A percentile compares a stretch with the other conserved stretches of the same genome.
phyloP scores from a whole-genome alignment of 1,140 invertebrate species.

The Halesus radiatus region DNA sequence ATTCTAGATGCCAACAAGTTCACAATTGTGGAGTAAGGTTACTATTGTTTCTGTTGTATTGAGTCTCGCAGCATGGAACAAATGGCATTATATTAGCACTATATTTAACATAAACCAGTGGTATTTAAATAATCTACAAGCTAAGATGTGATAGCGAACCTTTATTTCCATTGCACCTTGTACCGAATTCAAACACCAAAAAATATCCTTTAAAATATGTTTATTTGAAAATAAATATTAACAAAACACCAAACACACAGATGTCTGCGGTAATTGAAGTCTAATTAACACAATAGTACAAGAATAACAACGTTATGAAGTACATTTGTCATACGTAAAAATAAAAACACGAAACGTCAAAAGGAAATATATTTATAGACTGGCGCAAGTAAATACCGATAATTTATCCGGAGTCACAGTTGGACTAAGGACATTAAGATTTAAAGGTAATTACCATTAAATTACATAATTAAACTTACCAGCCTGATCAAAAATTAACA shows the following conservation, averaged over 20 bases:
- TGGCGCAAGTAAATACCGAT: background rate
- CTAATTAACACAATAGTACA: background rate
- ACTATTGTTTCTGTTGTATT: too few relatives aligned
- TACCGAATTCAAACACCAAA: background rate
- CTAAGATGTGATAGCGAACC: too few relatives aligned
- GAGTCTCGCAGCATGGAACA: too few relatives aligned
- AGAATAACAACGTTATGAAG: background rate
- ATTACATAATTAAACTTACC: conserved; percentile 44
- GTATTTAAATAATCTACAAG: too few relatives aligned
- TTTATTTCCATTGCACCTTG: too few relatives aligned
- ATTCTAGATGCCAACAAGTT: too few relatives aligned
- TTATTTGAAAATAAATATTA: background rate
- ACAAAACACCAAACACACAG: background rate
- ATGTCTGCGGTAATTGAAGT: background rate
- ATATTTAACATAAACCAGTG: too few relatives aligned
- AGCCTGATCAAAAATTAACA: background rate
- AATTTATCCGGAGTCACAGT: background rate
- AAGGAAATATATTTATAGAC: background rate
- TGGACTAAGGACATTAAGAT: background rate
- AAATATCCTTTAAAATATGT: background rate
- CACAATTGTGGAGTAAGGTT: too few relatives aligned
- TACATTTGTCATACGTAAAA: background rate
- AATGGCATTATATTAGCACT: too few relatives aligned
- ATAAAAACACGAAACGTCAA: conserved; percentile 39
- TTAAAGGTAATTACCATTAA: background rate